Evolutionary conservation across 2,113 vertebrate genomes (phyloP), one percentile per base, ranked within the genome.

Genomic region (Salminus brasiliensis): DNA sequence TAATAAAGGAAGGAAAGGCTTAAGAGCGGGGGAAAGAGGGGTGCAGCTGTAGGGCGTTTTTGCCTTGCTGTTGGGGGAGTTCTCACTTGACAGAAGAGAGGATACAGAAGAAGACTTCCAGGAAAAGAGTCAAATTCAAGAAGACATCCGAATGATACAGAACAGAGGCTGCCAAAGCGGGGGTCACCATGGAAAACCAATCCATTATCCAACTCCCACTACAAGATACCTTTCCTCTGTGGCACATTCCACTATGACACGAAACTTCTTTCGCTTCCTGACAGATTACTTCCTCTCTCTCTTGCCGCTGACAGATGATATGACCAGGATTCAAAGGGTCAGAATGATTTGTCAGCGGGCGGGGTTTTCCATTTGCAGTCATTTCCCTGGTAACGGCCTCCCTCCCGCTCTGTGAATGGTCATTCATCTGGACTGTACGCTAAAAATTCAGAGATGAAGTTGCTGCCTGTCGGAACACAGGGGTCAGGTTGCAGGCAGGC

Each of bases 121-220:
- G 36, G 60, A 53, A 11, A 69, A 67, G 36, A 32, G 57, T 76
- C 5, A 71, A 55, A 66, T 78, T 77, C 55, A 78, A 82, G 39
- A 59, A 30, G 52, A 81, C 70, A 53, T 45, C 72, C 15, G 21
- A 68, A 13, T 66, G 53, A 83, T 52, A 49, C 63, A 78, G 25
- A 80, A 49, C 41, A 66, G 65, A 71, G 23, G 47, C 41, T 39
- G 59, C n/a, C 84, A 78, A 41, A 49, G 43, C 52, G 21, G 41
- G 69, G 66, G 49, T 74, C 66, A 77, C 66, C 36, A 49, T 84
- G 25, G 52, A 80, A 78, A 85, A 79, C 57, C 36, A 81, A 84
- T 52, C 34, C 25, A 41, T 59, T 9, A 53, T 74, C 30, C 34
- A 41, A 45, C 45, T 49, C 39, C 65, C 60, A 74, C 69, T 70